Evolutionary conservation across 2,797 vertebrate species (phyloP).

Genomic region (Carduelis carduelis): DNA sequence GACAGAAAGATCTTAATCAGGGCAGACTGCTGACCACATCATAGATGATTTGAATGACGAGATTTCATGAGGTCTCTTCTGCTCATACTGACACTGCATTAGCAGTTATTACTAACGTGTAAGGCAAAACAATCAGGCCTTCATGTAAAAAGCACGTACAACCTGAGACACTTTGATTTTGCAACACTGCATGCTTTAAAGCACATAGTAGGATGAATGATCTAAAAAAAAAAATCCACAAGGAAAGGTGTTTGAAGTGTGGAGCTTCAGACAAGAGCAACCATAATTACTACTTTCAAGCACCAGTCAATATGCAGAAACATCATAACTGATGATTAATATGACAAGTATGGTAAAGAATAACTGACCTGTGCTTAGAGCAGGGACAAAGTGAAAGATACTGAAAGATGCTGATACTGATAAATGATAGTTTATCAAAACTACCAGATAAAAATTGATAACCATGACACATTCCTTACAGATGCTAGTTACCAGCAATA

Average conservation of each 20-base stretch:
- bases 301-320: neutral
- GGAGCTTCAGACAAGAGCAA: neutral
- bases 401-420: neutral
- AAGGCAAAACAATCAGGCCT: neutral
- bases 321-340: neutral
- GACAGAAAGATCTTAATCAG: neutral
- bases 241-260: neutral
- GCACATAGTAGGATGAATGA: neutral
- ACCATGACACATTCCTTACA: neutral
- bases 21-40: neutral
- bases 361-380: neutral
- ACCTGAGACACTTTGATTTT: neutral
- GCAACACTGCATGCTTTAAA: neutral
- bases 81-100: neutral
- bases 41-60: neutral
- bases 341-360: neutral
- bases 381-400: neutral
- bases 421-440: neutral
- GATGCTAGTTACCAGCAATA: neutral
- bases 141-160: neutral
- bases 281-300: neutral
- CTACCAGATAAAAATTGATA: neutral
- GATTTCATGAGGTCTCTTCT: neutral
- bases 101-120: neutral
- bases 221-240: neutral